Evolutionary conservation across 2,113 vertebrate species (phyloP).

Genomic region (Amphiprion ocellaris): DNA sequence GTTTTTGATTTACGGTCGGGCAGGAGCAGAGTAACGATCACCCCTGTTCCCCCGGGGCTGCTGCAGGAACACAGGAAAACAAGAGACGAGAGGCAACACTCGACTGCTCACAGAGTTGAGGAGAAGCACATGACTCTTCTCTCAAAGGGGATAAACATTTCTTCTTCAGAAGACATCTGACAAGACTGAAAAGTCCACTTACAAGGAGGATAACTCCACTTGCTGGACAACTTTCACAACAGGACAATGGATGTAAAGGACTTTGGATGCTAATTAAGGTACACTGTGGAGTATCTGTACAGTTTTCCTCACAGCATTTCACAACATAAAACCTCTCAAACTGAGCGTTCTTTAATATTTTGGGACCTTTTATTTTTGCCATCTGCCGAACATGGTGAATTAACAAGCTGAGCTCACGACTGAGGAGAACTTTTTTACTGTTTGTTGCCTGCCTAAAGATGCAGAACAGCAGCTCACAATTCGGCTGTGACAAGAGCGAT

Average conservation of each 20-base stretch:
- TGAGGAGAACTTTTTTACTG: background rate
- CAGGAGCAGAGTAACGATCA: conserved; percentile 19
- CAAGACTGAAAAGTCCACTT: conserved; percentile 2
- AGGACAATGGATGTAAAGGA: background rate
- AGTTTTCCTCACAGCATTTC: background rate
- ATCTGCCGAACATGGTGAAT: background rate
- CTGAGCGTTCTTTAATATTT: background rate
- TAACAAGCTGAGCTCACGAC: background rate
- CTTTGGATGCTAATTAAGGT: conserved; percentile 42
- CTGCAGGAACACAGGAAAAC: conserved; percentile 27
- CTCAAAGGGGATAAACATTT: conserved; percentile 21
- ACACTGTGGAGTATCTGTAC: conserved; percentile 18
- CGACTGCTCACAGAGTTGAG: conserved; percentile 12
- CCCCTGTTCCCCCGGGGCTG: background rate
- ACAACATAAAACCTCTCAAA: background rate
- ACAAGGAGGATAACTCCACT: conserved; percentile 9
- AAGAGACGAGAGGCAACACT: conserved; percentile 14
- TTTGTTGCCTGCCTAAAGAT: conserved; percentile 57
- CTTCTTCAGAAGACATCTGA: conserved; percentile 16
- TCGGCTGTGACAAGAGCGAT: conserved; percentile 87
- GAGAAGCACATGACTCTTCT: conserved; percentile 20
- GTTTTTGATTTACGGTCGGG: conserved; percentile 14
- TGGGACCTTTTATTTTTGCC: background rate
- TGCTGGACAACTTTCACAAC: background rate
- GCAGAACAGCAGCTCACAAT: conserved; percentile 35